These are phyloP conservation scores for Myiozetetes cayanensis DNA, from an alignment of 2,113 vertebrate genomes.

Conservation along the genomic window DNA sequence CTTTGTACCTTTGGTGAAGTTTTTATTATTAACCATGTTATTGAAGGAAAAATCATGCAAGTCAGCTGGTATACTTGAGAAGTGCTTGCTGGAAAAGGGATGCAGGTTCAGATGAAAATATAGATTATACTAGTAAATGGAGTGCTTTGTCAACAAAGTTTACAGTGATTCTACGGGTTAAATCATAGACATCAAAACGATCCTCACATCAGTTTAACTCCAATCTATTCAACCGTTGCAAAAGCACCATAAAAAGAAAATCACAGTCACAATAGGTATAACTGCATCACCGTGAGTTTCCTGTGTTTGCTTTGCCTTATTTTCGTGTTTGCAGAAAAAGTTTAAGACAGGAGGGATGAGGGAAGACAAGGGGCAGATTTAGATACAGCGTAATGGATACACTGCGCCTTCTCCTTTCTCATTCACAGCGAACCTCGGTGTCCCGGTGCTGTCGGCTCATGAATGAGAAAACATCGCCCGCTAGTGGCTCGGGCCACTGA, in stretches of 20 bases:
- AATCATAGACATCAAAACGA: background rate
- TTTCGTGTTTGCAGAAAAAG: background rate
- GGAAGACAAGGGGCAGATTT: background rate
- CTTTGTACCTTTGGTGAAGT: background rate
- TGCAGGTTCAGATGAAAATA: background rate
- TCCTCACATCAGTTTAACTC: background rate
- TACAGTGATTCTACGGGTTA: background rate
- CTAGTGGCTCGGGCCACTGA: conserved; percentile 3
- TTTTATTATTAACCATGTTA: background rate
- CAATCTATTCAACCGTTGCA: background rate
- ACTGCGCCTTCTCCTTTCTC: background rate
- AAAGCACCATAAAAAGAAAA: background rate
- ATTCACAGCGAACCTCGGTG: fast-evolving
- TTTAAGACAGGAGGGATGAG: background rate
- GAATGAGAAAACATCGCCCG: conserved; percentile 24
- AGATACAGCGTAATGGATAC: fast-evolving
- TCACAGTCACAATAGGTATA: fast-evolving
- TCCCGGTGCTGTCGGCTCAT: background rate
- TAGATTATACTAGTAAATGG: background rate
- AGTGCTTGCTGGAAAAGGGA: background rate
- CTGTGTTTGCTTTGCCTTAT: background rate
- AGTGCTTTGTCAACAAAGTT: background rate
- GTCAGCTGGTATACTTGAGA: background rate
- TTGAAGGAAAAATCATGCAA: background rate
- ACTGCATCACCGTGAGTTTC: background rate